These are phyloP conservation scores for Apamea sordens DNA, from an alignment of 2,888 invertebrate genomes.

Conservation along the genomic window DNA sequence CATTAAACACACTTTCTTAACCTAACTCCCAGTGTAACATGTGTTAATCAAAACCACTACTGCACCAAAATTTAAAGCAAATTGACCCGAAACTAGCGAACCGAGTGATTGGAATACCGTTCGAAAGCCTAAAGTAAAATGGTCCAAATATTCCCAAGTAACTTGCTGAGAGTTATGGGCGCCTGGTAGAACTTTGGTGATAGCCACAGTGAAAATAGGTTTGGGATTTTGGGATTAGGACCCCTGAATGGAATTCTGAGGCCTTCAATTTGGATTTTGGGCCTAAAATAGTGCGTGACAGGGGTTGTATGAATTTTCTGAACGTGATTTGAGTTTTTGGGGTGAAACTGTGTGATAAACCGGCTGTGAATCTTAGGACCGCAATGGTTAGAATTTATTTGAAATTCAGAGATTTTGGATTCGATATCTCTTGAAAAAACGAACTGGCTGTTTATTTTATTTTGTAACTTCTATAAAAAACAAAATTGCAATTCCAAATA, in stretches of 20 bases:
- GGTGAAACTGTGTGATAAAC: not conserved
- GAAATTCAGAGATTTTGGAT: slow-evolving; percentile 1
- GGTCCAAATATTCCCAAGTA: slow-evolving; percentile 30
- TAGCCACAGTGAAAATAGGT: slow-evolving; percentile 25
- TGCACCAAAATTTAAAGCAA: slow-evolving; percentile 43
- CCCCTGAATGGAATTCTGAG: slow-evolving; percentile 9
- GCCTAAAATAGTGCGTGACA: slow-evolving; percentile 15
- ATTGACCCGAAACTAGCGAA: slow-evolving; percentile 54
- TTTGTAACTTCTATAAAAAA: not conserved
- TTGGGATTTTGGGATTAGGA: slow-evolving; percentile 21
- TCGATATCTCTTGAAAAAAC: not conserved
- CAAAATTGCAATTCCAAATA: not conserved
- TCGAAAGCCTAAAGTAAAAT: slow-evolving; percentile 36
- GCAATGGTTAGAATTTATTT: not conserved
- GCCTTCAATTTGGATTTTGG: slow-evolving; percentile 23
- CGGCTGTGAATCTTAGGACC: not conserved
- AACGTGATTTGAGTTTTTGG: slow-evolving; percentile 37
- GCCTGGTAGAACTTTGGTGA: slow-evolving; percentile 42
- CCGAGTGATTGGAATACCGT: slow-evolving; percentile 59
- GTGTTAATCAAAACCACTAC: slow-evolving; percentile 38
- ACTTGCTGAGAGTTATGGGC: slow-evolving; percentile 41
- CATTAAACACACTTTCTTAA: not conserved
- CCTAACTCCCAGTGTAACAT: slow-evolving; percentile 4
- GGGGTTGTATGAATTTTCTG: slow-evolving; percentile 35
- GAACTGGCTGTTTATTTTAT: not conserved